These are phyloP conservation scores for Dryomyza anilis DNA, from an alignment of 2,888 invertebrate species.

Conservation along the genomic window DNA sequence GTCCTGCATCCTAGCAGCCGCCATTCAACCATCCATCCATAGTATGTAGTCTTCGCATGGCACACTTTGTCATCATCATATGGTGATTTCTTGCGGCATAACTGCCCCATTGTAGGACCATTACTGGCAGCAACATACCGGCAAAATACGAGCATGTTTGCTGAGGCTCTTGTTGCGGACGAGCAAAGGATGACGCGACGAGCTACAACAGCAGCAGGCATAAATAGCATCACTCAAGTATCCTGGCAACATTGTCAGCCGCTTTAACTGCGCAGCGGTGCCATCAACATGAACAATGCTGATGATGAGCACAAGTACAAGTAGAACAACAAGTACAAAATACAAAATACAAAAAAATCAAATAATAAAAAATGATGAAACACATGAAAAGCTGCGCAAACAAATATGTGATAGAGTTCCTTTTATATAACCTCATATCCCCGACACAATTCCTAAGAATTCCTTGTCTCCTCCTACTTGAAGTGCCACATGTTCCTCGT, in stretches of 20 bases:
- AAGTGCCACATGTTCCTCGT: neutral
- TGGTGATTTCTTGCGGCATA: conserved; percentile 29
- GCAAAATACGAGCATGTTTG: neutral
- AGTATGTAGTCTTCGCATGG: neutral
- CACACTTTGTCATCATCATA: conserved; percentile 23
- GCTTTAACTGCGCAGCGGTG: conserved; percentile 28
- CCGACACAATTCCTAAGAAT: no score
- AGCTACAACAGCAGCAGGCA: neutral
- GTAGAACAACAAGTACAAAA: no score
- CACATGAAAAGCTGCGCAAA: conserved; percentile 18
- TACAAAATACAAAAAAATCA: no score
- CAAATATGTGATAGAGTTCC: no score
- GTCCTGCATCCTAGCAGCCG: no score
- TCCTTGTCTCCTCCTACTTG: neutral
- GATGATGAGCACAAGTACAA: neutral
- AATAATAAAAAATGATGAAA: neutral
- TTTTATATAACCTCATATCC: no score
- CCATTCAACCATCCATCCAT: neutral
- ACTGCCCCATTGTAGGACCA: conserved; percentile 13
- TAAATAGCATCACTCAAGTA: conserved; percentile 8
- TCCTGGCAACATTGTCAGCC: conserved; percentile 22
- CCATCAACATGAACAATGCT: conserved; percentile 7
- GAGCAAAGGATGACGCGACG: neutral
- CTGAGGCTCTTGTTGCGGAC: neutral
- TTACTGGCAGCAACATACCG: conserved; percentile 1